Conservation (phyloP, 1,140 invertebrate genomes). For the Scylla paramamosain region DNA sequence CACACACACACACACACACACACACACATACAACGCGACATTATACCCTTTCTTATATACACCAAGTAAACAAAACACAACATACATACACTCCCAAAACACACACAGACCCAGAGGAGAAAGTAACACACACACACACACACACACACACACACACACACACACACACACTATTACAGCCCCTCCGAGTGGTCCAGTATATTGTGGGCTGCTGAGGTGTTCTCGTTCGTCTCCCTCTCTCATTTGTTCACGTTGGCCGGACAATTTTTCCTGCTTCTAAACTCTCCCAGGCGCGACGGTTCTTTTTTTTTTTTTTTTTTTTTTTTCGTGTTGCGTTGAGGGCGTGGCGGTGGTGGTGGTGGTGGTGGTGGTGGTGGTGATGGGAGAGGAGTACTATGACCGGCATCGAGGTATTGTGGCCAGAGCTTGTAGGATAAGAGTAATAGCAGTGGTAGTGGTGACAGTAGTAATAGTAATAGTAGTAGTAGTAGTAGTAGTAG, state of each 20-base stretch:
- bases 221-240: background rate
- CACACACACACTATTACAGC: background rate
- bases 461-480: background rate
- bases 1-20: slow-evolving; percentile 15
- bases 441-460: background rate
- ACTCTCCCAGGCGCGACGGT: background rate
- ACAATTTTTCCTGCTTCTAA: slow-evolving; percentile 41
- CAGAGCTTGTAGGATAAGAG: background rate
- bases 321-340: background rate
- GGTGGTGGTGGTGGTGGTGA: slow-evolving; percentile 12
- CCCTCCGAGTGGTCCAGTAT: background rate
- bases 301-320: background rate
- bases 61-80: too few relatives aligned
- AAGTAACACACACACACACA: too few relatives aligned
- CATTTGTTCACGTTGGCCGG: slow-evolving; percentile 47
- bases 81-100: too few relatives aligned
- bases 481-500: background rate
- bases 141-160: slow-evolving; percentile 41
- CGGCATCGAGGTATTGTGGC: background rate
- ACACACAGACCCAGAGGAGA: too few relatives aligned
- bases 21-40: background rate
- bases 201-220: background rate
- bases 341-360: background rate
- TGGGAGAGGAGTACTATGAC: background rate
- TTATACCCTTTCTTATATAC: too few relatives aligned